Evolutionary conservation across 2,888 invertebrate species (phyloP), one percentile per base, ranked within the genome.

Genomic region (Metacarcinus magister): DNA sequence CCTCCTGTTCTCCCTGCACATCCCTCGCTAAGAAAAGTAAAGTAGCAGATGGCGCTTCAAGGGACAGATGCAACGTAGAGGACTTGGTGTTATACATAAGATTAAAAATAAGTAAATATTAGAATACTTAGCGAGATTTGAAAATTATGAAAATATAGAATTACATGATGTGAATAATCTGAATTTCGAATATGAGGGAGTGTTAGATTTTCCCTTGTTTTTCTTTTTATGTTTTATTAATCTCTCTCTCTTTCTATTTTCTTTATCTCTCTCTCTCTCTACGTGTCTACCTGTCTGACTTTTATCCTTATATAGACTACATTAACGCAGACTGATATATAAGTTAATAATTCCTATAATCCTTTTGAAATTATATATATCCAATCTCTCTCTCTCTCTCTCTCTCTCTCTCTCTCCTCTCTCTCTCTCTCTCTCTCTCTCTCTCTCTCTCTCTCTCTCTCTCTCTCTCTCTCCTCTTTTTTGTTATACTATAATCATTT

Each of bases 401-500:
- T 39, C 39, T 54, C 54, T 54, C 54, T 54, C 54, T 54, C 54
- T 54, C 54, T 54, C 54, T 54, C 54, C 54, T 54, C 54, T 54
- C 54, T 54, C 54, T 54, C 54, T 54, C 54, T 54, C 54, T 54
- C 54, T 54, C 54, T 60, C 28, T 48, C 95, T 48, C 32, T 48
- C 89, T 32, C 43, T 32, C n/a, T 16, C 46, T 44, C 44, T 82
- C 94, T 87, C 87, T 87, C 87, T 87, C 87, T 87, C 87, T 87
- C 87, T 87, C 87, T 87, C 43, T 94, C 94, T 94, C 94, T 75
- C 82, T 94, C 94, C 82, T 23, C 87, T 93, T 48, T 54, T 82
- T 48, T 82, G 32, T 44, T 23, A 13, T 28, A n/a, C 19, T 90
- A 32, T 4, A 90, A 19, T 28, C 19, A 90, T 32, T 32, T 39